phyloP scores from a whole-genome alignment of 2,888 invertebrate species.

The Sphaerophoria rueppellii region DNA sequence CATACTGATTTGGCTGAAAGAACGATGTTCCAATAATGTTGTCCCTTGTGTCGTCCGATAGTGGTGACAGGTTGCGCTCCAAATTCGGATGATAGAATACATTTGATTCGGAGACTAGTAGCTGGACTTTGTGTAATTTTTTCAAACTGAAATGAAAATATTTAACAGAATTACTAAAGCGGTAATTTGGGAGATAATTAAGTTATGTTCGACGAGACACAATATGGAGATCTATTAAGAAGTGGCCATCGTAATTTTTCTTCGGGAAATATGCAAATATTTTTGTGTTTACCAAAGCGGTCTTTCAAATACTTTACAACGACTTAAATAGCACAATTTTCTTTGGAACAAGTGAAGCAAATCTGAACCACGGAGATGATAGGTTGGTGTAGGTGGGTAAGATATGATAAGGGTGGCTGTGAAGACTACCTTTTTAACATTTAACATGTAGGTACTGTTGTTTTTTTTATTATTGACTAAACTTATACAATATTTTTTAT shows the following conservation, averaged over 20 bases:
- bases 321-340: no score
- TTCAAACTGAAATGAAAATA: conserved; percentile 77
- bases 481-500: no score
- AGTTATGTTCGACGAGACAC: background rate
- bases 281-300: no score
- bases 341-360: no score
- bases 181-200: conserved; percentile 22
- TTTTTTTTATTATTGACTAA: no score
- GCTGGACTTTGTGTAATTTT: conserved; percentile 81
- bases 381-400: no score
- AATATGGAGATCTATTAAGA: no score
- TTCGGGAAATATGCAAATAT: background rate
- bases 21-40: conserved; percentile 80
- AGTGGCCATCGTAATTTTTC: background rate
- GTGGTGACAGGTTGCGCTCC: conserved; percentile 82
- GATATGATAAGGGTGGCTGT: no score
- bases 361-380: no score
- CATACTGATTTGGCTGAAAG: conserved; percentile 81
- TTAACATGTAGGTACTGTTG: no score
- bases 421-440: no score
- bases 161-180: conserved; percentile 16
- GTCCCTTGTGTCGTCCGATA: conserved; percentile 72
- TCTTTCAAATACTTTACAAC: no score
- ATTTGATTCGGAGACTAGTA: conserved; percentile 80
- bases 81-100: conserved; percentile 86